Conservation (phyloP, 1,140 invertebrate genomes). For the Brachionus sp. region DNA sequence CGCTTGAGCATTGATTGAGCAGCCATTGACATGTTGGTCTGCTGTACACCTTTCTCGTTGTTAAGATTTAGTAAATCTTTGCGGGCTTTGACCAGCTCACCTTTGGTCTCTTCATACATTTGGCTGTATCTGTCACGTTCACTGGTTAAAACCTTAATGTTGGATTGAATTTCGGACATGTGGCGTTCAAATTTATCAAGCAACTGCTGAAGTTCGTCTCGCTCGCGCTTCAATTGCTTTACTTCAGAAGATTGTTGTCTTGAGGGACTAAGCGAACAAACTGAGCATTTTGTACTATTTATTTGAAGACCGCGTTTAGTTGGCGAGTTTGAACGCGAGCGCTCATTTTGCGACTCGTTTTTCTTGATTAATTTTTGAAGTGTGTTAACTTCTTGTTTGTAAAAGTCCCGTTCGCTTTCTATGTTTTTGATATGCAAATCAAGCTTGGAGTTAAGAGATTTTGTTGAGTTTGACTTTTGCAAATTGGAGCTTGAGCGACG, state of each 20-base stretch:
- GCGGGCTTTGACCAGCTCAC: background rate
- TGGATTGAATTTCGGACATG: slow-evolving; percentile 59
- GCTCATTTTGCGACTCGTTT: background rate
- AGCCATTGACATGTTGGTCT: slow-evolving; percentile 56
- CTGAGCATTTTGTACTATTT: slow-evolving; percentile 44
- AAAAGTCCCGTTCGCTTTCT: slow-evolving; percentile 60
- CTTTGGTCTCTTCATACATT: slow-evolving; percentile 55
- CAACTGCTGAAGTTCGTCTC: slow-evolving; percentile 57
- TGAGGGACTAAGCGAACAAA: slow-evolving; percentile 47
- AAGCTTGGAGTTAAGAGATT: slow-evolving; percentile 48
- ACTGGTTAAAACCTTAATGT: slow-evolving; percentile 57
- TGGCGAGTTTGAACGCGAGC: slow-evolving; percentile 47
- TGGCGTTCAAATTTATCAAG: slow-evolving; percentile 60
- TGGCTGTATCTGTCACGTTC: slow-evolving; percentile 57
- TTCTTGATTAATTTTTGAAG: slow-evolving; percentile 52
- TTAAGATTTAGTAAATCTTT: background rate
- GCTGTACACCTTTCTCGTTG: slow-evolving; percentile 31
- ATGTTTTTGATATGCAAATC: slow-evolving; percentile 56
- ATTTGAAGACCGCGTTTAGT: background rate
- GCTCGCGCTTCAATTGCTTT: slow-evolving; percentile 52
- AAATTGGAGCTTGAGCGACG: slow-evolving; percentile 47
- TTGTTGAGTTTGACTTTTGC: slow-evolving; percentile 52
- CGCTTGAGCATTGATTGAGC: slow-evolving; percentile 58
- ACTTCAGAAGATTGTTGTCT: slow-evolving; percentile 49
- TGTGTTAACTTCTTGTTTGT: slow-evolving; percentile 55